Evolutionary conservation across 2,888 invertebrate genomes (phyloP).

Genomic region (Pollenia griseotomentosa): DNA sequence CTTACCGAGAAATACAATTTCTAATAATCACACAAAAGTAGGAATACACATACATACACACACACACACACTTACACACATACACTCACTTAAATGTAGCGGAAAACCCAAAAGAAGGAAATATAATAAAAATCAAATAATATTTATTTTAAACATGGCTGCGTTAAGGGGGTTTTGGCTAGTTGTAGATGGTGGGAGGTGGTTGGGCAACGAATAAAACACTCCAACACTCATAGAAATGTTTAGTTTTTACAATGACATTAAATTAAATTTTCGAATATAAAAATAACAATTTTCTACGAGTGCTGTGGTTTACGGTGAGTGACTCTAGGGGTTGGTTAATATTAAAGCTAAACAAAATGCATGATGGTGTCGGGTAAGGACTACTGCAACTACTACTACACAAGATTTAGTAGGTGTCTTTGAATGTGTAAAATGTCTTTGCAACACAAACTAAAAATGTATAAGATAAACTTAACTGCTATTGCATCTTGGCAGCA

Average conservation of each 20-base stretch:
- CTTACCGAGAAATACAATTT: slow-evolving; percentile 34
- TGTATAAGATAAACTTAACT: slow-evolving; percentile 12
- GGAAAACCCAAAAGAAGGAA: slow-evolving; percentile 39
- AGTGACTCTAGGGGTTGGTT: slow-evolving; percentile 7
- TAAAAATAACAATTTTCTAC: slow-evolving; percentile 27
- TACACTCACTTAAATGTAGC: slow-evolving; percentile 13
- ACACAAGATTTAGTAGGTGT: slow-evolving; percentile 41
- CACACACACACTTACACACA: background rate
- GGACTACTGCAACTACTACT: background rate
- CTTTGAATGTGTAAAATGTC: slow-evolving; percentile 28
- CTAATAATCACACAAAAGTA: slow-evolving; percentile 43
- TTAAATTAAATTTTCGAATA: slow-evolving; percentile 18
- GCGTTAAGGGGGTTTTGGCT: background rate
- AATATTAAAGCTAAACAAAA: slow-evolving; percentile 23
- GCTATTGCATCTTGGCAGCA: slow-evolving; percentile 3
- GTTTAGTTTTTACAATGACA: slow-evolving; percentile 17
- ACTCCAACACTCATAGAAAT: slow-evolving; percentile 4
- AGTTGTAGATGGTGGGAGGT: background rate
- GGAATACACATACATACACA: background rate
- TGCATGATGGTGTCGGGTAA: slow-evolving; percentile 4
- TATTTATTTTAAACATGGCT: slow-evolving; percentile 30
- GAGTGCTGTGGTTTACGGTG: slow-evolving; percentile 30
- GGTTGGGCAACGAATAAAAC: background rate
- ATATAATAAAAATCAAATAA: slow-evolving; percentile 27
- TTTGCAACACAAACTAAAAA: slow-evolving; percentile 38